phyloP scores from a whole-genome alignment of 92 coral and sea anemone species.

The Hydrozoanthus gracilis region DNA sequence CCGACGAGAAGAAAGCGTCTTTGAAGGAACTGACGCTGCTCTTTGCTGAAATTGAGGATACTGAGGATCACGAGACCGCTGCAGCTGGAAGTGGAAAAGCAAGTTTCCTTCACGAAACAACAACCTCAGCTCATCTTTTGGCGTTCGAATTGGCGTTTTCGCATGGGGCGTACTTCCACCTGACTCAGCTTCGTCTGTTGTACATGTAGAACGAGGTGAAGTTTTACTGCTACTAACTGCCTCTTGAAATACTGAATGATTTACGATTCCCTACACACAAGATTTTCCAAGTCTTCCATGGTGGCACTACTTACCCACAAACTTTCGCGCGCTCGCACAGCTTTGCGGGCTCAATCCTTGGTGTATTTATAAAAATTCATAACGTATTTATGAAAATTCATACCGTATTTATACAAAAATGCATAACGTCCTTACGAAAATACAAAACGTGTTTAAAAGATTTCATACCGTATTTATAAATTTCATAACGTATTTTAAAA shows the following conservation, averaged over 20 bases:
- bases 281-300: too few species aligned
- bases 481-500: too few species aligned
- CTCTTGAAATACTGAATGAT: slow-evolving; percentile 39
- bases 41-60: slow-evolving; percentile 47
- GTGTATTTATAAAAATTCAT: too few species aligned
- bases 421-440: too few species aligned
- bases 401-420: too few species aligned
- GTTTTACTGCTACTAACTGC: neutral
- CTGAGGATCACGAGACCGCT: slow-evolving; percentile 1
- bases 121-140: slow-evolving; percentile 23
- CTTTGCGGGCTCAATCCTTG: too few species aligned
- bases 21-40: slow-evolving; percentile 8
- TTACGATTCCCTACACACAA: slow-evolving; percentile 7
- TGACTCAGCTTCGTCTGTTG: neutral
- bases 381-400: too few species aligned
- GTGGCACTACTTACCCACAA: too few species aligned
- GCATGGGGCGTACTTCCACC: neutral
- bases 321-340: too few species aligned
- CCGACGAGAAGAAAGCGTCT: neutral
- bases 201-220: neutral
- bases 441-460: too few species aligned
- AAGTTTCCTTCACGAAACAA: slow-evolving; percentile 23
- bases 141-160: too few species aligned
- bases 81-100: neutral
- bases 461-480: too few species aligned